These are phyloP conservation scores for Spheniscus humboldti DNA, from an alignment of 2,797 vertebrate species.

Conservation along the genomic window DNA sequence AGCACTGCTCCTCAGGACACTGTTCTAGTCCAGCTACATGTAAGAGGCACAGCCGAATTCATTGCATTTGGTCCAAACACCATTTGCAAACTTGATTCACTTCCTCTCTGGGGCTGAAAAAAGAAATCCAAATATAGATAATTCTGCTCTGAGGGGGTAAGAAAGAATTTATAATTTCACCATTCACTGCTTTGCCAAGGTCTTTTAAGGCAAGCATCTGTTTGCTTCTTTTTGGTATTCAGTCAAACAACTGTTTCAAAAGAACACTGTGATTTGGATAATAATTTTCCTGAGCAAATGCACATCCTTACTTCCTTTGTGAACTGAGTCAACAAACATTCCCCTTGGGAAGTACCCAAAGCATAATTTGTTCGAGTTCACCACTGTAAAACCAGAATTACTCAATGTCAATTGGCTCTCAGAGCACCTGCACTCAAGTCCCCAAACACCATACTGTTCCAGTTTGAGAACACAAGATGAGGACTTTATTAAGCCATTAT, in stretches of 20 bases:
- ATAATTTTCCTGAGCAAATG: conserved; percentile 73
- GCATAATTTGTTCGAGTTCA: conserved; percentile 49
- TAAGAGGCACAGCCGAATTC: not conserved
- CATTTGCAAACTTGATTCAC: conserved; percentile 29
- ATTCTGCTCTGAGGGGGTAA: conserved; percentile 38
- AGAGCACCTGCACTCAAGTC: conserved; percentile 53
- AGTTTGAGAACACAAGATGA: conserved; percentile 22
- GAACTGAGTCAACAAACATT: conserved; percentile 70
- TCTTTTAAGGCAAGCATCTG: conserved; percentile 57
- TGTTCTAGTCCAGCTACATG: not conserved
- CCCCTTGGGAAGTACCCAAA: conserved; percentile 71
- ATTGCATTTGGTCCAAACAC: conserved; percentile 32
- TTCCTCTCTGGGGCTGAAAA: conserved; percentile 51
- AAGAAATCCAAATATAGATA: conserved; percentile 50
- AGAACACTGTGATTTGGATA: conserved; percentile 72
- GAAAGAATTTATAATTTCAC: conserved; percentile 50
- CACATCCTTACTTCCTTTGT: conserved; percentile 71
- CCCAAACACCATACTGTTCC: not conserved
- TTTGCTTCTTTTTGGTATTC: conserved; percentile 70
- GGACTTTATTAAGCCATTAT: conserved; percentile 2
- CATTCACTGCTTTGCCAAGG: conserved; percentile 61
- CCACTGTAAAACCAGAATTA: conserved; percentile 57
- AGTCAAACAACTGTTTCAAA: conserved; percentile 68
- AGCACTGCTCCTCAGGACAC: not conserved
- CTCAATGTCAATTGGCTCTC: conserved; percentile 48